Evolutionary conservation across 2,888 invertebrate species (phyloP).

Genomic region (Melanophora roralis): DNA sequence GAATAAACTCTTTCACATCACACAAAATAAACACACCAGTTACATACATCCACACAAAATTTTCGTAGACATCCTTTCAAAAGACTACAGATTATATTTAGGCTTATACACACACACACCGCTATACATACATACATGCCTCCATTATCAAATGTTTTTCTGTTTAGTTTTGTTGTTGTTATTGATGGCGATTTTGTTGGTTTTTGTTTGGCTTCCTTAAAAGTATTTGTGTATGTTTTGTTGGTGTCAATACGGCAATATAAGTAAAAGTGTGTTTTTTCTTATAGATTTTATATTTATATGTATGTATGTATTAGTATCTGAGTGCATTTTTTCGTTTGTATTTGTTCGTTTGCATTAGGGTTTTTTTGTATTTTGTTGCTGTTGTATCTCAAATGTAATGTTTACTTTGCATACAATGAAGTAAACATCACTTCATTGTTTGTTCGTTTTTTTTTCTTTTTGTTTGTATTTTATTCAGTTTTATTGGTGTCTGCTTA

Average conservation of each 20-base stretch:
- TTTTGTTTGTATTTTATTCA: slow-evolving; percentile 5
- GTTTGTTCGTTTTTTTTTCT: slow-evolving; percentile 28
- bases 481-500: slow-evolving; percentile 27
- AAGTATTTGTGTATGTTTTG: slow-evolving; percentile 9
- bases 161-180: slow-evolving; percentile 15
- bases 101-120: not conserved
- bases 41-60: not conserved
- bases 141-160: slow-evolving; percentile 24
- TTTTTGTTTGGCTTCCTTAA: slow-evolving; percentile 61
- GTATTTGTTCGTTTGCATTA: too few species aligned
- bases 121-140: not conserved
- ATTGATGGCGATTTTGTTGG: slow-evolving; percentile 50
- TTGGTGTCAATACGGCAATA: slow-evolving; percentile 49
- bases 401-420: slow-evolving; percentile 57
- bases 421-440: slow-evolving; percentile 56
- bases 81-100: not conserved
- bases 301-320: not conserved
- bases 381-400: slow-evolving; percentile 51
- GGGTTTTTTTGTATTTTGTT: slow-evolving; percentile 2
- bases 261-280: slow-evolving; percentile 8
- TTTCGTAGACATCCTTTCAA: slow-evolving; percentile 27
- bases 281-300: not conserved
- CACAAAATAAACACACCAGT: not conserved
- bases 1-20: slow-evolving; percentile 16
- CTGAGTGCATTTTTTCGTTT: slow-evolving; percentile 11